phyloP scores from a whole-genome alignment of 2,888 invertebrate genomes.

The Helicoverpa assulta region DNA sequence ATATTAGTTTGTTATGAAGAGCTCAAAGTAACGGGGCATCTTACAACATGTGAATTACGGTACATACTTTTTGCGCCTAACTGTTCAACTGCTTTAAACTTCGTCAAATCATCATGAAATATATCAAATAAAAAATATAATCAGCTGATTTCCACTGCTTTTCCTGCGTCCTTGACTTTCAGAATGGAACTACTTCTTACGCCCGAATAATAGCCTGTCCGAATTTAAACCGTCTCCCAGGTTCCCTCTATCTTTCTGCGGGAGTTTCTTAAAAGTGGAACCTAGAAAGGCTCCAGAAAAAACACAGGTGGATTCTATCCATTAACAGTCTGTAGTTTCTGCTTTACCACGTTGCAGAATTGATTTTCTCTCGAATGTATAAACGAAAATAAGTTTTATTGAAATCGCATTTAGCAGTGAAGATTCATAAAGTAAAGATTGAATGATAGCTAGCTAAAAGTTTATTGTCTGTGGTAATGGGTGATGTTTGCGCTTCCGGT shows the following conservation, averaged over 20 bases:
- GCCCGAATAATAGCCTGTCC: too few relatives aligned
- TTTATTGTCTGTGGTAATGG: slow-evolving; percentile 24
- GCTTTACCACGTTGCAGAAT: too few relatives aligned
- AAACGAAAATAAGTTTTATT: too few relatives aligned
- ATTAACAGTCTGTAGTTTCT: too few relatives aligned
- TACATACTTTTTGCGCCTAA: slow-evolving; percentile 44
- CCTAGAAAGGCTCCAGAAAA: too few relatives aligned
- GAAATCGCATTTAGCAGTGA: too few relatives aligned
- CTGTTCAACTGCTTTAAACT: slow-evolving; percentile 20
- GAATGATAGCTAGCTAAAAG: neutral
- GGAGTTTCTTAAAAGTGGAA: too few relatives aligned
- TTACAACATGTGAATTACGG: slow-evolving; percentile 43
- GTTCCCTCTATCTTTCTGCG: too few relatives aligned
- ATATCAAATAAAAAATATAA: slow-evolving; percentile 1
- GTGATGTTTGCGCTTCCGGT: neutral
- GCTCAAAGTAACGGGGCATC: slow-evolving; percentile 37
- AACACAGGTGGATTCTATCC: too few relatives aligned
- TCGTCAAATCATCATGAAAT: neutral
- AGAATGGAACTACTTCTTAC: neutral
- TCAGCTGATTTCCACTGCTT: neutral
- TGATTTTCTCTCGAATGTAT: too few relatives aligned
- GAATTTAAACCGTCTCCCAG: too few relatives aligned
- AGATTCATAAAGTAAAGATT: too few relatives aligned
- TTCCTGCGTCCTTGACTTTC: neutral
- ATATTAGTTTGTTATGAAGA: slow-evolving; percentile 7